These are phyloP conservation scores for Galbula dea DNA, from an alignment of 2,113 vertebrate species.

Conservation along the genomic window DNA sequence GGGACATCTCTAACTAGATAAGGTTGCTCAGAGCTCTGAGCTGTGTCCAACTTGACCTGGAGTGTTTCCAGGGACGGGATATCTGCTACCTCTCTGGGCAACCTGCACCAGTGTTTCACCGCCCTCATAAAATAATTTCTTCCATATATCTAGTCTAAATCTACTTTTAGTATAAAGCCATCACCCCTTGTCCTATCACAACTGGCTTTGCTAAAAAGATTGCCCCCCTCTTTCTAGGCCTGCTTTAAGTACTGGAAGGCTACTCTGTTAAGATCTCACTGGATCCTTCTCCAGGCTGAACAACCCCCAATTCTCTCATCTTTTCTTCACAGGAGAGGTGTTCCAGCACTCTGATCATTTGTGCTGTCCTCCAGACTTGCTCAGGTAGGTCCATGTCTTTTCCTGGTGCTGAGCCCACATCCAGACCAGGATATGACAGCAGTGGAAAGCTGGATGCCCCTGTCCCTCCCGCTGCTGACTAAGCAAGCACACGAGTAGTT, in stretches of 20 bases:
- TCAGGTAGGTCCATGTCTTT: too few species aligned
- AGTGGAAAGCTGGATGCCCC: rapidly evolving
- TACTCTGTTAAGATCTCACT: too few species aligned
- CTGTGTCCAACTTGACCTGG: neutral
- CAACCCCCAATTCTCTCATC: neutral
- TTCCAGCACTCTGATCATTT: neutral
- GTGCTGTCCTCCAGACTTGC: too few species aligned
- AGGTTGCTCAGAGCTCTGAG: neutral
- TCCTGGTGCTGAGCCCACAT: rapidly evolving
- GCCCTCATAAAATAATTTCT: too few species aligned
- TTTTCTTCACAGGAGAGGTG: neutral
- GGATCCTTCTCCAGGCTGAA: neutral
- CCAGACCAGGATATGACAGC: rapidly evolving
- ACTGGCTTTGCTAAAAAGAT: too few species aligned
- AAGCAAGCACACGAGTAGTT: rapidly evolving
- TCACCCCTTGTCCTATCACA: too few species aligned
- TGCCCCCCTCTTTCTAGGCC: too few species aligned
- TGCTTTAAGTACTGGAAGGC: neutral
- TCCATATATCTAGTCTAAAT: too few species aligned
- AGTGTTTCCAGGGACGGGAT: neutral
- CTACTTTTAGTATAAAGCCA: too few species aligned
- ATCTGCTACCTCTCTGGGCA: too few species aligned
- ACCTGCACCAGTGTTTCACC: too few species aligned
- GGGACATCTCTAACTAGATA: neutral
- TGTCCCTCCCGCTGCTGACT: neutral